Conservation (phyloP, 2,113 vertebrate species). For the Smithornis capensis region DNA sequence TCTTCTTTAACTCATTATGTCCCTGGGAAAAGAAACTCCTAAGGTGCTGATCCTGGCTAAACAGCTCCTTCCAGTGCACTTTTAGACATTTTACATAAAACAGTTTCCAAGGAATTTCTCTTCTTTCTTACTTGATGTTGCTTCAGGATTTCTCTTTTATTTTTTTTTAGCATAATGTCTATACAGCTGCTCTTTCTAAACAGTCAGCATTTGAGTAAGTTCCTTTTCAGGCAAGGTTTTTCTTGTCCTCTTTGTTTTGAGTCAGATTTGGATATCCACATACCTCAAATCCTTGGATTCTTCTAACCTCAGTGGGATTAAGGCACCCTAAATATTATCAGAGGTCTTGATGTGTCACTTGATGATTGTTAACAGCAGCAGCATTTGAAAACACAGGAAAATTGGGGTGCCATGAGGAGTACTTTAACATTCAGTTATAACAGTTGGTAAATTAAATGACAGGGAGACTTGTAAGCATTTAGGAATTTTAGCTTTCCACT, state of each 20-base stretch:
- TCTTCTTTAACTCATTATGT: background rate
- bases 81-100: background rate
- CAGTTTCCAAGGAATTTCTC: background rate
- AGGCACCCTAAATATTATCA: background rate
- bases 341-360: background rate
- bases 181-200: background rate
- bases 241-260: background rate
- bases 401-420: background rate
- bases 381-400: background rate
- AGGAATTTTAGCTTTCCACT: background rate
- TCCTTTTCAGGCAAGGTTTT: background rate
- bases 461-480: background rate
- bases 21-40: background rate
- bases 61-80: background rate
- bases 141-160: background rate
- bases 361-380: background rate
- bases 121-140: background rate
- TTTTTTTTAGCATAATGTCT: background rate
- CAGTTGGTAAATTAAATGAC: background rate
- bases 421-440: background rate
- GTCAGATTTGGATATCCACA: background rate
- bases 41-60: background rate
- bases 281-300: background rate
- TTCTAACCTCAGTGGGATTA: background rate
- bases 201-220: background rate